Percentiles rank a stretch among this genome's conserved stretches.
These are phyloP conservation scores for Glyptemys insculpta DNA, from an alignment of 2,797 vertebrate species.

Conservation along the genomic window DNA sequence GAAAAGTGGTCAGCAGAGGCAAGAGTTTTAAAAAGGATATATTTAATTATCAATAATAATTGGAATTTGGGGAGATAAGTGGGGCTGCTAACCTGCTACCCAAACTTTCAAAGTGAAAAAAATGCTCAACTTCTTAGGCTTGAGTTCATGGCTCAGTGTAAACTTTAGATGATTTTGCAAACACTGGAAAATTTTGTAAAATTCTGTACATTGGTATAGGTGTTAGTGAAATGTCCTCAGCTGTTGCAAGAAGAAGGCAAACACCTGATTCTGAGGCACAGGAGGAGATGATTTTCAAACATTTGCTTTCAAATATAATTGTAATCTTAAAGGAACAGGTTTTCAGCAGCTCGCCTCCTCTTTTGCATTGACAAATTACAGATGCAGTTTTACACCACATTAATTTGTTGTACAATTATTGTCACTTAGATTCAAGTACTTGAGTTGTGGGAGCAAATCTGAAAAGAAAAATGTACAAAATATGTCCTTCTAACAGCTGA, in stretches of 20 bases:
- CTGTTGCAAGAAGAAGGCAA: neutral
- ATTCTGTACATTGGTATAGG: neutral
- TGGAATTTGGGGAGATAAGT: neutral
- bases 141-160: neutral
- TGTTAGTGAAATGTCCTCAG: neutral
- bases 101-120: neutral
- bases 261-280: neutral
- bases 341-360: neutral
- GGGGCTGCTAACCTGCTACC: neutral
- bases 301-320: neutral
- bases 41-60: neutral
- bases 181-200: neutral
- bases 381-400: neutral
- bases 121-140: neutral
- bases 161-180: neutral
- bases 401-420: neutral
- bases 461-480: neutral
- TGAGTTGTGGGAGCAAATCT: neutral
- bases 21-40: neutral
- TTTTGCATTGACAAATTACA: neutral
- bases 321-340: neutral
- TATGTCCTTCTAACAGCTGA: neutral
- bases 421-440: neutral
- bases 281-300: neutral
- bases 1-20: neutral